A percentile compares a stretch with the other conserved stretches of the same genome.
Conservation (phyloP, 2,113 vertebrate genomes). For the Oxyruncus cristatus region DNA sequence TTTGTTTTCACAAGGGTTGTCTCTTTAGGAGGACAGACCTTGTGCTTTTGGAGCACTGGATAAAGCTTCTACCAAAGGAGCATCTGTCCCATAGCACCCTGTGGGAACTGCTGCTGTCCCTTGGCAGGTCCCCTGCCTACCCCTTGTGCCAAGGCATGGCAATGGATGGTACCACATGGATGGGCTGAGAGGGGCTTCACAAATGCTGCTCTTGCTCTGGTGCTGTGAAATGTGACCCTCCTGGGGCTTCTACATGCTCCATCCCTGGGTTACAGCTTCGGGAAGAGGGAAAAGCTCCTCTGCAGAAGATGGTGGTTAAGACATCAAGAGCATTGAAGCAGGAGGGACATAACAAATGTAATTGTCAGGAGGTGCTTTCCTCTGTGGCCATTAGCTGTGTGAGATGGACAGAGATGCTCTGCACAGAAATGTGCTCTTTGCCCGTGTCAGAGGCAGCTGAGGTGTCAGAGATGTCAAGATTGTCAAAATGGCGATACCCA, state of each 20-base stretch:
- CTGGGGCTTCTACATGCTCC: background rate
- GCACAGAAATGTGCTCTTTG: background rate
- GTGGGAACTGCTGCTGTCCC: background rate
- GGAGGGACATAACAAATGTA: background rate
- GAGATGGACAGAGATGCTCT: background rate
- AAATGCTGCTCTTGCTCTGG: background rate
- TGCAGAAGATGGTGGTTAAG: background rate
- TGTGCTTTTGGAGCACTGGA: fast-evolving
- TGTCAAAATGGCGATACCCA: background rate
- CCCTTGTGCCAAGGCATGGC: fast-evolving
- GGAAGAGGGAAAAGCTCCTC: background rate
- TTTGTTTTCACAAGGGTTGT: background rate
- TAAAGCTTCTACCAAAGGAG: background rate
- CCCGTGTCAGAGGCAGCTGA: background rate
- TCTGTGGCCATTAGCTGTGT: background rate
- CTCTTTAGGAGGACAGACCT: fast-evolving
- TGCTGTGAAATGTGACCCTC: background rate
- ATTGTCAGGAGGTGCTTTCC: background rate
- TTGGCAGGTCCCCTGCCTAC: background rate
- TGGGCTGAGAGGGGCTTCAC: background rate
- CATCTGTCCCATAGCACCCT: background rate
- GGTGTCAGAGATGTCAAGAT: background rate
- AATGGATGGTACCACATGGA: fast-evolving
- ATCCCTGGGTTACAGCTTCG: background rate
- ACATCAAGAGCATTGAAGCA: background rate